Percentiles rank a stretch among this genome's conserved stretches.
phyloP scores from a whole-genome alignment of 2,113 vertebrate species.

The Bagarius yarrelli region DNA sequence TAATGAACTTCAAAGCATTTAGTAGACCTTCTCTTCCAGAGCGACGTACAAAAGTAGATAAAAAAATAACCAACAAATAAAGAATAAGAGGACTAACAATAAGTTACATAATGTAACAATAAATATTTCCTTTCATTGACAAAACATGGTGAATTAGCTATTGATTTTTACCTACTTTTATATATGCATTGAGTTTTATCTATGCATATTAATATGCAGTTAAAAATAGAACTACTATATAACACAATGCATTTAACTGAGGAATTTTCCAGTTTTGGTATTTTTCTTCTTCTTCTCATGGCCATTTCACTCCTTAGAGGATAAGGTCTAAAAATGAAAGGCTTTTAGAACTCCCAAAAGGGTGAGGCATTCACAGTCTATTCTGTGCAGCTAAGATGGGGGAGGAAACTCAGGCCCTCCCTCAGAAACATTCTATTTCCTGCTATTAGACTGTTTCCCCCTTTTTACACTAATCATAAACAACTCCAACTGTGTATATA shows the following conservation, averaged over 20 bases:
- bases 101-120: too few species aligned
- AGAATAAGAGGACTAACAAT: too few species aligned
- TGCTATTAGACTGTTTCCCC: conserved; percentile 40
- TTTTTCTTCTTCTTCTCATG: neutral
- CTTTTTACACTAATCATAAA: conserved; percentile 33
- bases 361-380: conserved; percentile 2
- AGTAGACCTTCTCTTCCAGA: too few species aligned
- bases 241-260: neutral
- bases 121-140: too few species aligned
- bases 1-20: too few species aligned
- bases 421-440: conserved; percentile 40
- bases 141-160: too few species aligned
- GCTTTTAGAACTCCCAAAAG: conserved; percentile 28
- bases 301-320: neutral
- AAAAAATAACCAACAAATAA: too few species aligned
- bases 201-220: neutral
- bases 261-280: neutral
- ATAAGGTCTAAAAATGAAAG: conserved; percentile 27
- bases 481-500: conserved; percentile 14
- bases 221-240: neutral
- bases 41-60: too few species aligned
- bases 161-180: too few species aligned
- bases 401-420: conserved; percentile 43
- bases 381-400: conserved; percentile 9
- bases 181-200: too few species aligned